Conservation (phyloP, 1,140 invertebrate species). For the Drosophila murphyi region DNA sequence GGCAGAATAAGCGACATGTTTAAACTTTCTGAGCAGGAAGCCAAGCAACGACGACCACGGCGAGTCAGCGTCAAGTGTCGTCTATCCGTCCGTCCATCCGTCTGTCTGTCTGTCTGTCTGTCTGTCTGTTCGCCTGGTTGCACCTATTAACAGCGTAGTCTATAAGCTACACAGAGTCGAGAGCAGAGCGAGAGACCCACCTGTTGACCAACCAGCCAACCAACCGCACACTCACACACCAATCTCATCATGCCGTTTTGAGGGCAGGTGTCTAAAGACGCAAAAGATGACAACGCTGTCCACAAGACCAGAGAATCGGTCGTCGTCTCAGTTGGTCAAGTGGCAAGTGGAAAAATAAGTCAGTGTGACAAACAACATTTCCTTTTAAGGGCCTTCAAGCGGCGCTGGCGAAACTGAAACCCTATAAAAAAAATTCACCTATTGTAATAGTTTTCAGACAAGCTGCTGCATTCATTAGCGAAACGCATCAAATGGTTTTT, state of each 20-base stretch:
- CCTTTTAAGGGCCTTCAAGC: conserved; percentile 45
- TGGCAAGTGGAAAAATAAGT: conserved; percentile 71
- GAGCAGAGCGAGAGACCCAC: background rate
- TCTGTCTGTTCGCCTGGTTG: conserved; percentile 48
- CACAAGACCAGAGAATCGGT: conserved; percentile 5
- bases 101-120: conserved; percentile 19
- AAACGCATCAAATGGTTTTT: conserved; percentile 29
- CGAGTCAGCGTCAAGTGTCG: conserved; percentile 54
- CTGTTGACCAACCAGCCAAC: conserved; percentile 3
- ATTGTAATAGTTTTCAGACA: background rate
- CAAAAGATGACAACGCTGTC: conserved; percentile 38
- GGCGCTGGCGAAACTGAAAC: conserved; percentile 40
- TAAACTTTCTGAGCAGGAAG: conserved; percentile 76
- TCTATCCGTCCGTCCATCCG: conserved; percentile 10
- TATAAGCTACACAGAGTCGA: conserved; percentile 23
- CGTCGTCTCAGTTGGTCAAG: conserved; percentile 67
- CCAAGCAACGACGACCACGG: conserved; percentile 58
- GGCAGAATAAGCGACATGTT: conserved; percentile 63
- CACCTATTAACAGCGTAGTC: conserved; percentile 52
- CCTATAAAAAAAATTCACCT: conserved; percentile 30
- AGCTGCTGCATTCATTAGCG: conserved; percentile 30
- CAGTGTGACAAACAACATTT: conserved; percentile 81
- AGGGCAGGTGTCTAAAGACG: conserved; percentile 51
- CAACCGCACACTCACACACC: conserved; percentile 3
- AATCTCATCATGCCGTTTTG: conserved; percentile 47